phyloP scores from a whole-genome alignment of 2,888 invertebrate species.

The Dicyrtomina minuta region DNA sequence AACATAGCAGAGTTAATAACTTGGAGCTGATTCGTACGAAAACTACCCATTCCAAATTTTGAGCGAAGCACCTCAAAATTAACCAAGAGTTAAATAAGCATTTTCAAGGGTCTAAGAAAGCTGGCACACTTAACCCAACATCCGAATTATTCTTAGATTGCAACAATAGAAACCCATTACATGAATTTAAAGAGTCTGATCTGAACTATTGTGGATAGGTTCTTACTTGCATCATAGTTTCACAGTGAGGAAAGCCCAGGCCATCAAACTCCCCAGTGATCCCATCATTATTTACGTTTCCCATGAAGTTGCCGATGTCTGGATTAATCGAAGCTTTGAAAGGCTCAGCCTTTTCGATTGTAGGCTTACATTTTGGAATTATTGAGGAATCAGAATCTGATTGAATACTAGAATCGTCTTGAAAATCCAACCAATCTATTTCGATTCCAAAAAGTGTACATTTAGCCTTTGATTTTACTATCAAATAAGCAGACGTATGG shows the following conservation, averaged over 20 bases:
- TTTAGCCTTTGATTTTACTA: too few species aligned
- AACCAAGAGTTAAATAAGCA: conserved; percentile 8
- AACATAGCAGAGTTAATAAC: conserved; percentile 88
- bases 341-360: background rate
- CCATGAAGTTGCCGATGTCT: conserved; percentile 62
- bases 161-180: too few species aligned
- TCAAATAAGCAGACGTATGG: too few species aligned
- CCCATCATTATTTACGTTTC: conserved; percentile 68
- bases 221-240: conserved; percentile 64
- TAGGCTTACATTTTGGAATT: background rate
- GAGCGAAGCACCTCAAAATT: conserved; percentile 65
- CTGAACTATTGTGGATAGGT: background rate
- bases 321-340: too few species aligned
- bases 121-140: too few species aligned
- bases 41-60: conserved; percentile 83
- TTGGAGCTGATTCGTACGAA: conserved; percentile 89
- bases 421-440: background rate
- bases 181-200: too few species aligned
- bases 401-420: too few species aligned
- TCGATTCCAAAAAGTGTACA: too few species aligned
- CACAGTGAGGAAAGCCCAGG: conserved; percentile 69
- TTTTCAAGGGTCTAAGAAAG: conserved; percentile 1
- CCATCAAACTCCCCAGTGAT: conserved; percentile 75
- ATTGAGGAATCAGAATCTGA: too few species aligned
- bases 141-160: background rate